Evolutionary conservation across 2,888 invertebrate species (phyloP), one percentile per base, ranked within the genome.

Genomic region (Cyaniris semiargus): DNA sequence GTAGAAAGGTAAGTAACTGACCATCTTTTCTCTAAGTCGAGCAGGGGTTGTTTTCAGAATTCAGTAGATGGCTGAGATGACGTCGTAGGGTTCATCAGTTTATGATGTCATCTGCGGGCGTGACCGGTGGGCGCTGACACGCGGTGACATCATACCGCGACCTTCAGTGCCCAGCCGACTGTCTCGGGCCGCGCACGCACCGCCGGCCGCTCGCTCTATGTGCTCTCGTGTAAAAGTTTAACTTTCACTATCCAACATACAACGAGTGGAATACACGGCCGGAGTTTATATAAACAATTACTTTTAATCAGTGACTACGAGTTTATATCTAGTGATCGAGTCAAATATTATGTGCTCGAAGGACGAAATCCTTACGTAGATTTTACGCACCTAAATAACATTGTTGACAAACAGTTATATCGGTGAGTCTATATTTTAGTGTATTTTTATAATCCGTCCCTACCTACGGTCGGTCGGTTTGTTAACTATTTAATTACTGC

Each of bases 311-410:
- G 79, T 77, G 76, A 8, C 31, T 66, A 18, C 66, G 15, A 75
- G 44, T 70, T n/a, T 71, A 71, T 71, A n/a, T 72, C 60, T 76
- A 78, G 72, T 23, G 38, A 70, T 56, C 60, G 74, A 58, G 74
- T 76, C 48, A 71, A 58, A 74, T n/a, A n/a, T n/a, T n/a, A n/a
- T 77, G 77, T 21, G 34, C n/a, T 44, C 70, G 48, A 70, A 77
- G 53, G 66, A 72, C 76, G 70, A 76, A 53, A 34, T 70, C 58
- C 60, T 72, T 53, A 44, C 31, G 74, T 53, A 74, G 48, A 53
- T 74, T 53, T 53, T 74, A 48, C 21, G 44, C 44, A 44, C 21
- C 44, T 18, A 71, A 70, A n/a, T 71, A 44, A 48, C 15, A 27
- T 53, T 48, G 21, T 74, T 21, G 48, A 74, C 74, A 53, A 23